Conservation (phyloP, 2,888 invertebrate species). For the Fabriciana adippe region DNA sequence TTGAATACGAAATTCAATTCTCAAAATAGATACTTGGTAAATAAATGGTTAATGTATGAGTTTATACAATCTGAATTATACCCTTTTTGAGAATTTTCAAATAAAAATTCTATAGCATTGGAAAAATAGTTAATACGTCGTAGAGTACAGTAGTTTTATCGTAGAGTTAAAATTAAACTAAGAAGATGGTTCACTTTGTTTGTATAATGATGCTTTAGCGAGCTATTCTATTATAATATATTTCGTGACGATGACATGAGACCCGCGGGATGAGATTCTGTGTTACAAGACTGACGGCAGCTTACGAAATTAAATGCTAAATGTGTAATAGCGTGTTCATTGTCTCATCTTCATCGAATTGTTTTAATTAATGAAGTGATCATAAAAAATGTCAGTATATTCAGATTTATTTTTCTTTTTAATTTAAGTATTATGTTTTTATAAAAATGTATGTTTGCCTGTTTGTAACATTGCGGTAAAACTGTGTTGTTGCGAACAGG, state of each 20-base stretch:
- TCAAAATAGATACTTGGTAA: constrained; percentile 32
- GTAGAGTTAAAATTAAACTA: too few relatives aligned
- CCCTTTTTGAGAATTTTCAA: too few relatives aligned
- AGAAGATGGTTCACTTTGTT: neutral
- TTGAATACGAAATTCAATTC: constrained; percentile 51
- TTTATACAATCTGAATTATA: neutral
- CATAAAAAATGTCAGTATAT: neutral
- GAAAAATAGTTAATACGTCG: too few relatives aligned
- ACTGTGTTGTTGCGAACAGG: too few relatives aligned
- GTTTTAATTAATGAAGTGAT: constrained; percentile 6
- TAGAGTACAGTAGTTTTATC: too few relatives aligned
- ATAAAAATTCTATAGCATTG: too few relatives aligned
- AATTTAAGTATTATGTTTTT: too few relatives aligned
- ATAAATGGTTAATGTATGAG: constrained; percentile 13
- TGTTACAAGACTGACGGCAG: constrained; percentile 18
- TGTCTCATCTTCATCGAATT: constrained; percentile 7
- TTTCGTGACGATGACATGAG: constrained; percentile 25
- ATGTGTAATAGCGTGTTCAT: constrained; percentile 18
- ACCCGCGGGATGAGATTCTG: constrained; percentile 21
- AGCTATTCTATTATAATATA: constrained; percentile 17
- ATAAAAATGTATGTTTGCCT: too few relatives aligned
- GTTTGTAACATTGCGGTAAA: too few relatives aligned
- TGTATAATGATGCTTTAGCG: constrained; percentile 3
- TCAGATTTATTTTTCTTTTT: too few relatives aligned
- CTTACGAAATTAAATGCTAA: constrained; percentile 17